Percentiles rank a stretch among this genome's conserved stretches.
These are phyloP conservation scores for Asobara japonica DNA, from an alignment of 1,140 invertebrate genomes.

Conservation along the genomic window DNA sequence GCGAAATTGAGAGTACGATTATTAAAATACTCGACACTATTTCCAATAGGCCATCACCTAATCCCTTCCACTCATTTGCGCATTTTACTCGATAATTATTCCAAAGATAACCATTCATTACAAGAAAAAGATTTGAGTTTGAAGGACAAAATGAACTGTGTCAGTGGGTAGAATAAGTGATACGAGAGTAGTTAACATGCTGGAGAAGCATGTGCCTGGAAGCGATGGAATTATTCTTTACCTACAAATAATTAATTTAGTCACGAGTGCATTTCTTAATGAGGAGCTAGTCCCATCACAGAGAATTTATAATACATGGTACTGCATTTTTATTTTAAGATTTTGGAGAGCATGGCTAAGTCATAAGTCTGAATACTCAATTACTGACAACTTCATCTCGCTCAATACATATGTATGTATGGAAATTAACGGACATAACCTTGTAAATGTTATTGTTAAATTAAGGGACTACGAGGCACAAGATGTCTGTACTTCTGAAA, in stretches of 20 bases:
- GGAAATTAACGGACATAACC: slow-evolving; percentile 29
- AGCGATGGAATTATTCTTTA: slow-evolving; percentile 19
- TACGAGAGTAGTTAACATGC: no score
- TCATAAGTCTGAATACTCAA: not conserved
- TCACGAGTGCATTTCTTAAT: slow-evolving; percentile 11
- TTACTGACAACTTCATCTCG: slow-evolving; percentile 32
- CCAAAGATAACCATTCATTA: no score
- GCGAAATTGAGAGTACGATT: no score
- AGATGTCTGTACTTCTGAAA: not conserved
- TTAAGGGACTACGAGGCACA: not conserved
- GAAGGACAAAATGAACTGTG: no score
- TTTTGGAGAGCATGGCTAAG: slow-evolving; percentile 30
- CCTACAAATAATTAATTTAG: slow-evolving; percentile 23
- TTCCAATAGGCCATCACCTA: no score
- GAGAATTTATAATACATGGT: slow-evolving; percentile 27
- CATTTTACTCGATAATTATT: no score
- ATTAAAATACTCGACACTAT: no score
- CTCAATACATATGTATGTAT: slow-evolving; percentile 29
- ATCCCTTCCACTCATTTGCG: no score
- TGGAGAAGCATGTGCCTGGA: slow-evolving; percentile 15
- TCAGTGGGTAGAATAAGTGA: no score
- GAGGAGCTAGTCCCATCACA: not conserved
- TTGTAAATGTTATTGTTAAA: slow-evolving; percentile 26
- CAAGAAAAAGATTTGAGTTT: no score
- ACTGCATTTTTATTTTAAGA: slow-evolving; percentile 31